Percentiles rank a stretch among this genome's conserved stretches.
These are phyloP conservation scores for Decapterus maruadsi DNA, from an alignment of 2,797 vertebrate genomes.

Conservation along the genomic window DNA sequence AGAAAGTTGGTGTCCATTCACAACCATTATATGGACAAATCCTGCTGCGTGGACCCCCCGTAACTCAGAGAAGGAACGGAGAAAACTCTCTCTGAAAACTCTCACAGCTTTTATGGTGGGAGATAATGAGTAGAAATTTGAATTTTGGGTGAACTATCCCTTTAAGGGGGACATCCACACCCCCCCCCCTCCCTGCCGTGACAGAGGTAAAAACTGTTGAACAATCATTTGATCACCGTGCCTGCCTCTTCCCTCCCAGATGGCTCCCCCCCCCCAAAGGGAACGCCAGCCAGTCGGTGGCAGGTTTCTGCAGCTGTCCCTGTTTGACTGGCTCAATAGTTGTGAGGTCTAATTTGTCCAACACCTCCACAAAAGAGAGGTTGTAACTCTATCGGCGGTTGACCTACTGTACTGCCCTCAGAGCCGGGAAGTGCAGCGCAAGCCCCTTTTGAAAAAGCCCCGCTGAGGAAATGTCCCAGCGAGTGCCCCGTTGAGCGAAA, in stretches of 20 bases:
- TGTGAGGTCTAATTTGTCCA: conserved; percentile 81
- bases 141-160: too few species aligned
- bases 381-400: conserved; percentile 82
- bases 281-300: conserved; percentile 70
- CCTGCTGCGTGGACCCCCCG: too few species aligned
- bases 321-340: conserved; percentile 79
- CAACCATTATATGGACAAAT: too few species aligned
- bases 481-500: conserved; percentile 74
- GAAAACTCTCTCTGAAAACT: too few species aligned
- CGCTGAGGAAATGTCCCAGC: conserved; percentile 75
- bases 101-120: too few species aligned
- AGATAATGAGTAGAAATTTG: too few species aligned
- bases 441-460: conserved; percentile 71
- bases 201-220: conserved; percentile 71
- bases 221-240: conserved; percentile 73
- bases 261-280: conserved; percentile 73
- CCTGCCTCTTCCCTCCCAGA: conserved; percentile 76
- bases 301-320: conserved; percentile 83
- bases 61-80: too few species aligned
- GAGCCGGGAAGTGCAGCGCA: conserved; percentile 71
- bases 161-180: conserved; percentile 44
- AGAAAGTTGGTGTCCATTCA: too few species aligned
- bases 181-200: conserved; percentile 33
- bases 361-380: conserved; percentile 80
- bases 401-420: conserved; percentile 82